phyloP scores from a whole-genome alignment of 2,888 invertebrate species.

The Polietes domitor region DNA sequence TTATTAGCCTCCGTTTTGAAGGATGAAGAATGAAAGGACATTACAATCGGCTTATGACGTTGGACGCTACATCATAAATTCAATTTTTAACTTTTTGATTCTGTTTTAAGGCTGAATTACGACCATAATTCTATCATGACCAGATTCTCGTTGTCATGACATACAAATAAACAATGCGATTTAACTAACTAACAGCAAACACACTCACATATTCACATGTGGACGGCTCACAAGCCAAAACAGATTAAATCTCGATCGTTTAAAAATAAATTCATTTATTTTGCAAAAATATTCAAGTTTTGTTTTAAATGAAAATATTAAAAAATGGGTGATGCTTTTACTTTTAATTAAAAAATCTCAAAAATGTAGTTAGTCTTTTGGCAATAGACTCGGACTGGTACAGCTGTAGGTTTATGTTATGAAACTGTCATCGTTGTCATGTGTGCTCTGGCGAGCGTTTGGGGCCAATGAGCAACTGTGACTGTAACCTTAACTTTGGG shows the following conservation, averaged over 20 bases:
- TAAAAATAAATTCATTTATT: too few species aligned
- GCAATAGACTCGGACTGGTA: background rate
- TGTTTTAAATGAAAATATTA: too few species aligned
- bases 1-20: background rate
- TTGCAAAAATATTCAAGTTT: too few species aligned
- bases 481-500: background rate
- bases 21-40: background rate
- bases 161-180: conserved; percentile 10
- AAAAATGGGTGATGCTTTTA: too few species aligned
- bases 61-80: conserved; percentile 1
- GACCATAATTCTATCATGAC: conserved; percentile 13
- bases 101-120: conserved; percentile 5
- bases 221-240: too few species aligned
- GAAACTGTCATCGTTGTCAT: conserved; percentile 5
- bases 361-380: too few species aligned
- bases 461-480: background rate
- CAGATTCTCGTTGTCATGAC: conserved; percentile 13
- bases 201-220: background rate
- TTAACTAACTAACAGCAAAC: background rate
- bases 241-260: too few species aligned
- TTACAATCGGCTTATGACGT: conserved; percentile 7
- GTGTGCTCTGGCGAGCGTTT: background rate
- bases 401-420: background rate
- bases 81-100: conserved; percentile 9
- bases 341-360: too few species aligned